Evolutionary conservation across 2,888 invertebrate species (phyloP).

Genomic region (Coremacera marginata): DNA sequence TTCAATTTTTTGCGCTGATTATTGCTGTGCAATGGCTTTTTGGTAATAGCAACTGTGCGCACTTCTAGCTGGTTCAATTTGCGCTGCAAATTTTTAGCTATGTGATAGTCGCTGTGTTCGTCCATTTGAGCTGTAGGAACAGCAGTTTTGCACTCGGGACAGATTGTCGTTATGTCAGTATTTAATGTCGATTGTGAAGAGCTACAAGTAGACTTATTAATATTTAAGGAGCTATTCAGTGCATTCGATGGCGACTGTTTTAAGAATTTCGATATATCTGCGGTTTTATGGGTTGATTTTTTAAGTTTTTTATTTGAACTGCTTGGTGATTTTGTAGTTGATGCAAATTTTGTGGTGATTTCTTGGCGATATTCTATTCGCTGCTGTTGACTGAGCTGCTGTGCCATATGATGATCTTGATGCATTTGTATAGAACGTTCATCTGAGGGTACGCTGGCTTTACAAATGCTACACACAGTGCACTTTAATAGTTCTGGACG

Average conservation of each 20-base stretch:
- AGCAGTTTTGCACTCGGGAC: conserved; percentile 78
- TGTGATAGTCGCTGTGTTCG: conserved; percentile 88
- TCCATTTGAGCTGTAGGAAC: conserved; percentile 74
- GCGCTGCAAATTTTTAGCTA: conserved; percentile 79
- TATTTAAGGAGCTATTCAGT: conserved; percentile 4
- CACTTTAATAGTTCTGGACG: conserved; percentile 51
- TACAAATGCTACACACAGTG: conserved; percentile 76
- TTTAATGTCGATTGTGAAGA: neutral
- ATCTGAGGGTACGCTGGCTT: conserved; percentile 71
- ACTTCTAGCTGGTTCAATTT: conserved; percentile 61
- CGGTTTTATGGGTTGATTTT: conserved; percentile 24
- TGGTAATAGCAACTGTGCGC: conserved; percentile 49
- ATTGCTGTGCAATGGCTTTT: conserved; percentile 48
- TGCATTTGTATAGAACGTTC: conserved; percentile 74
- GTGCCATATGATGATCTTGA: conserved; percentile 80
- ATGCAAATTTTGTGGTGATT: conserved; percentile 53
- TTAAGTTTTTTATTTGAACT: conserved; percentile 44
- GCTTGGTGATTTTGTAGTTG: conserved; percentile 44
- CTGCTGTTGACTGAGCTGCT: conserved; percentile 75
- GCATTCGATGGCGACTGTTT: conserved; percentile 30
- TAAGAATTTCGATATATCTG: conserved; percentile 59
- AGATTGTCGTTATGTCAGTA: conserved; percentile 67
- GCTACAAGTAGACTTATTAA: conserved; percentile 30
- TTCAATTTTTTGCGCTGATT: conserved; percentile 35
- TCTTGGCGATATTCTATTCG: conserved; percentile 63